These are phyloP conservation scores for Globia sparganii DNA, from an alignment of 2,888 invertebrate genomes.

Conservation along the genomic window DNA sequence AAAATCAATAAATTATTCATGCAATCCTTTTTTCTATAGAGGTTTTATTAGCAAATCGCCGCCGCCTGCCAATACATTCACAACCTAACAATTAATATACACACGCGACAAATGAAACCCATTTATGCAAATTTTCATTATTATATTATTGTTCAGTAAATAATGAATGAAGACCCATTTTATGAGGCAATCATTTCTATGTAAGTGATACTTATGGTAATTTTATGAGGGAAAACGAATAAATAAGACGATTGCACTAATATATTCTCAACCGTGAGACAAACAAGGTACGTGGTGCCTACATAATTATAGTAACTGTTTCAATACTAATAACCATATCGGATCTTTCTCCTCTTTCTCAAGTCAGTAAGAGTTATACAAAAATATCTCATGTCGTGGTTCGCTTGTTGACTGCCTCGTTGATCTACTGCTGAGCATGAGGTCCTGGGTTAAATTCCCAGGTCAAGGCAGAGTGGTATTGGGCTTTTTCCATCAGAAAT, in stretches of 20 bases:
- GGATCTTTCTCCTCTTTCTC: neutral
- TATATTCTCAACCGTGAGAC: constrained; percentile 14
- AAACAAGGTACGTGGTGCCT: constrained; percentile 14
- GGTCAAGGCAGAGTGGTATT: too few relatives aligned
- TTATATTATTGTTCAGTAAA: constrained; percentile 22
- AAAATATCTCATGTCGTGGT: too few relatives aligned
- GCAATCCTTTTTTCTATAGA: neutral
- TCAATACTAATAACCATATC: neutral
- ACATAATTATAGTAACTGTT: neutral
- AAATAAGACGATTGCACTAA: neutral
- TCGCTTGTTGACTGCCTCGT: too few relatives aligned
- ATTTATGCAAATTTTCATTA: neutral
- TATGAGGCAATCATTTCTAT: constrained; percentile 30
- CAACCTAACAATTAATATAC: neutral
- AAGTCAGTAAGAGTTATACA: neutral
- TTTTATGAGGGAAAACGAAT: constrained; percentile 30
- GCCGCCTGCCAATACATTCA: neutral
- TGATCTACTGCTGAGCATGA: too few relatives aligned
- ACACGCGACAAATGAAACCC: constrained; percentile 7
- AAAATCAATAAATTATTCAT: neutral
- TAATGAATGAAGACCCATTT: constrained; percentile 34
- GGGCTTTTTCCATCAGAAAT: too few relatives aligned
- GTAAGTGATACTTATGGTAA: constrained; percentile 42
- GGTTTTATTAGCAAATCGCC: neutral
- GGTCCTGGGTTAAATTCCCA: too few relatives aligned